Base-by-base conservation (phyloP, 1,140 invertebrate genomes). In the Triops longicaudatus region DNA sequence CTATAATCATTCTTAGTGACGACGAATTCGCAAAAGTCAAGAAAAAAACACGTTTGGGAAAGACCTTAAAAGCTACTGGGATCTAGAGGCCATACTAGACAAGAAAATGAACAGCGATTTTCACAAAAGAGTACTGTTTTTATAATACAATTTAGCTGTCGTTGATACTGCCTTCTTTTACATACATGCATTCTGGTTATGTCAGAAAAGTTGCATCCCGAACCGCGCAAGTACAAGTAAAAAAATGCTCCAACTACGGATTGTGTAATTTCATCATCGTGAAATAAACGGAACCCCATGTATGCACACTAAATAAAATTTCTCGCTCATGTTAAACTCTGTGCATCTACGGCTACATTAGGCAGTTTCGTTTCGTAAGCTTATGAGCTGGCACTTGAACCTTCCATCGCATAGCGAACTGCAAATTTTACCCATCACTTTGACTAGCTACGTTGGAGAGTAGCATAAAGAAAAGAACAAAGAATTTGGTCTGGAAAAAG, bases 21-120 rank as follows among this genome's bases (percentile, higher is more conserved):
- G 87, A 89, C 80, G 87, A 89, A 77, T 88, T 88, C 81, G 83
- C 85, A 75, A 87, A 87, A 81, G 86, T 88, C 1, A 83, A 85
- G 71, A 88, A 86, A 12, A 83, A 82, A 73, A 82, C 81, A 3
- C 41, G 78, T 74, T 37, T 37, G 2, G 31, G 31, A 4, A 37
- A 37, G 7, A 37, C 31, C 7, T 26, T 73, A 5, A 73, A 73
- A 22, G 31, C 31, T 37, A 37, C 31, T 37, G 7, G 2, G 31
- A 37, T 37, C 31, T 37, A 37, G 7, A 37, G 2, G 7, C 31
- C 2, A 7, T 7, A 37, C 31, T 37, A 4, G 31, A 37, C 31
- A 7, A 37, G 31, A 37, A 37, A 4, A 37, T 37, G n/a, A n/a
- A n/a, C n/a, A n/a, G 31, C 31, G 2, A 37, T 37, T 37, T 37